Conservation (phyloP, 2,797 vertebrate genomes). For the Menidia menidia region DNA sequence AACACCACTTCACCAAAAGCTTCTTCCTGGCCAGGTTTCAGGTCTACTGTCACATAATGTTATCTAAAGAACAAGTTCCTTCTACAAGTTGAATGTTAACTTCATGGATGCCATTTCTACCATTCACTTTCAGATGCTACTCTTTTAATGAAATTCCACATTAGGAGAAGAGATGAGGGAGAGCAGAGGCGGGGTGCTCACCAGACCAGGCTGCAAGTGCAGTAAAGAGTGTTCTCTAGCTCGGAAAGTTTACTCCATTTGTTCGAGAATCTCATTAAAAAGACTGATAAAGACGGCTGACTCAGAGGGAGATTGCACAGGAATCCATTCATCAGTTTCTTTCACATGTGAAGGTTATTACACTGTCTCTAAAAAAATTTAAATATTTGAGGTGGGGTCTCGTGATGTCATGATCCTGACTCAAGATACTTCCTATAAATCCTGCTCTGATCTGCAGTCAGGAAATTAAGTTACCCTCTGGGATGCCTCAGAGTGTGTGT, state of each 20-base stretch:
- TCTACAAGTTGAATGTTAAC: not conserved
- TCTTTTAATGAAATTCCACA: no score
- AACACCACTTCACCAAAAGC: not conserved
- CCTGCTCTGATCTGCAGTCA: slow-evolving; percentile 48
- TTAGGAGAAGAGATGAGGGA: no score
- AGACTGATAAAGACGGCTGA: slow-evolving; percentile 1
- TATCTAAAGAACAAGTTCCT: not conserved
- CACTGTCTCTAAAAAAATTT: not conserved
- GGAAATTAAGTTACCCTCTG: slow-evolving; percentile 69
- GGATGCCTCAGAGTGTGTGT: slow-evolving; percentile 53
- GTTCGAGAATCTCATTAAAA: no score
- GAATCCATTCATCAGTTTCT: slow-evolving; percentile 10
- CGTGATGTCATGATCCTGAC: slow-evolving; percentile 42
- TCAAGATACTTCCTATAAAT: slow-evolving; percentile 54
- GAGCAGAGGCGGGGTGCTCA: no score
- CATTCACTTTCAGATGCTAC: not conserved
- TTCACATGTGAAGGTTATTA: slow-evolving; percentile 24
- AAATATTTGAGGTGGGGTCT: slow-evolving; percentile 23
- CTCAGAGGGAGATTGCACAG: slow-evolving; percentile 3
- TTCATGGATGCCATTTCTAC: not conserved
- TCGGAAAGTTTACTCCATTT: no score
- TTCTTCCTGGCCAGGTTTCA: not conserved
- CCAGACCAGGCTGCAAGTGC: no score
- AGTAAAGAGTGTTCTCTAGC: no score
- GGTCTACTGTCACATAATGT: not conserved